A percentile compares a stretch with the other conserved stretches of the same genome.
Evolutionary conservation across 2,888 invertebrate genomes (phyloP).

Genomic region (Platycheirus rosarum): DNA sequence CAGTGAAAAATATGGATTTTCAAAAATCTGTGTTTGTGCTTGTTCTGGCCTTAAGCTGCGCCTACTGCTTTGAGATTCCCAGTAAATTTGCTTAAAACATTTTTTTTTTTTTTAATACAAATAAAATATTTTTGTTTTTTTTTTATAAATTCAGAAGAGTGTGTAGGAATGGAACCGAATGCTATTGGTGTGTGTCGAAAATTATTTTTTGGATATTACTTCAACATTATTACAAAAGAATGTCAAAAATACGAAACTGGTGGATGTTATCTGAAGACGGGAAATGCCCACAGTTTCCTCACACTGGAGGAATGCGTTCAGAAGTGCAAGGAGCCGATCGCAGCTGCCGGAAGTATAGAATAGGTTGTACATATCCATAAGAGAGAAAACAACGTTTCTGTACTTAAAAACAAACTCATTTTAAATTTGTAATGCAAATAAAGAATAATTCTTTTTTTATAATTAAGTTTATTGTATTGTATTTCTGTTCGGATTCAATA

Average conservation of each 20-base stretch:
- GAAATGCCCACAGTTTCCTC: conserved; percentile 48
- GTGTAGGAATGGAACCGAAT: conserved; percentile 47
- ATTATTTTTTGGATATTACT: conserved; percentile 41
- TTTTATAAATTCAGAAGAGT: conserved; percentile 41
- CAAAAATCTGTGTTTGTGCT: conserved; percentile 20
- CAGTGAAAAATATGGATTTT: conserved; percentile 26
- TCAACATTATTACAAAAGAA: conserved; percentile 39
- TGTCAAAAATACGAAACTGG: conserved; percentile 50
- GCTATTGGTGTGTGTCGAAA: conserved; percentile 56
- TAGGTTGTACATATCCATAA: not conserved
- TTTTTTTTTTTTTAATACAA: not conserved
- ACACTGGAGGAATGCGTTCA: conserved; percentile 45
- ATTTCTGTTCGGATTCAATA: no score
- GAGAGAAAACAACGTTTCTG: not conserved
- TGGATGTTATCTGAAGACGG: conserved; percentile 49
- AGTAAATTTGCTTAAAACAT: no score
- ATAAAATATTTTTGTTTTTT: not conserved
- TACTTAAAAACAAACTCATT: no score
- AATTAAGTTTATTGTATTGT: no score
- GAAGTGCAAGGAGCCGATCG: conserved; percentile 48
- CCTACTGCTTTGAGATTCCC: conserved; percentile 41
- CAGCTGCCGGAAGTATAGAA: conserved; percentile 20
- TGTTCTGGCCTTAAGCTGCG: conserved; percentile 12
- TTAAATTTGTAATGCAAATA: no score
- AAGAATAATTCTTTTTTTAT: no score